phyloP scores from a whole-genome alignment of 2,888 invertebrate species.

The Eristalis intricaria region DNA sequence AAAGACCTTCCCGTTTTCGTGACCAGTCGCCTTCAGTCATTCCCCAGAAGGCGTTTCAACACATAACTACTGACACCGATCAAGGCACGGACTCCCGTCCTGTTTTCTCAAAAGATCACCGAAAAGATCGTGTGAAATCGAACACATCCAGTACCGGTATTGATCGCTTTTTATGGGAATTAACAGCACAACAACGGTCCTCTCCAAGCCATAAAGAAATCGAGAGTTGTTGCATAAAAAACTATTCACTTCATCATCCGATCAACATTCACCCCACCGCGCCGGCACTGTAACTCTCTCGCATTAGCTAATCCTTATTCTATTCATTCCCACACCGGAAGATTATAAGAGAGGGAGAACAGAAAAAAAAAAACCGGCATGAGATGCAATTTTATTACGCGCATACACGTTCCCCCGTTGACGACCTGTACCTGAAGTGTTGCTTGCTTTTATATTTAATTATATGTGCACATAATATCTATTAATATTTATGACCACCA shows the following conservation, averaged over 20 bases:
- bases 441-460: constrained; percentile 39
- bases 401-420: not conserved
- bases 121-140: not conserved
- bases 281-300: constrained; percentile 1
- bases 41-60: not conserved
- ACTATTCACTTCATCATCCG: not conserved
- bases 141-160: not conserved
- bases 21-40: not conserved
- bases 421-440: not conserved
- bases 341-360: constrained; percentile 21
- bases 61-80: no score
- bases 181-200: not conserved
- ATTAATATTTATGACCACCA: constrained; percentile 71
- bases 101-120: not conserved
- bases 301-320: constrained; percentile 61
- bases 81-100: not conserved
- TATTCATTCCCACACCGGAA: constrained; percentile 66
- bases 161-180: not conserved
- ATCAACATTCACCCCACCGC: not conserved
- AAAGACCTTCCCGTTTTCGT: not conserved
- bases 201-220: constrained; percentile 6
- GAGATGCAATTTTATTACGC: constrained; percentile 35
- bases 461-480: constrained; percentile 66
- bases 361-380: constrained; percentile 2
- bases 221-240: constrained; percentile 51